Percentiles rank a stretch among this genome's conserved stretches.
phyloP scores from a whole-genome alignment of 2,888 invertebrate species.

The Pegoplata infirma region DNA sequence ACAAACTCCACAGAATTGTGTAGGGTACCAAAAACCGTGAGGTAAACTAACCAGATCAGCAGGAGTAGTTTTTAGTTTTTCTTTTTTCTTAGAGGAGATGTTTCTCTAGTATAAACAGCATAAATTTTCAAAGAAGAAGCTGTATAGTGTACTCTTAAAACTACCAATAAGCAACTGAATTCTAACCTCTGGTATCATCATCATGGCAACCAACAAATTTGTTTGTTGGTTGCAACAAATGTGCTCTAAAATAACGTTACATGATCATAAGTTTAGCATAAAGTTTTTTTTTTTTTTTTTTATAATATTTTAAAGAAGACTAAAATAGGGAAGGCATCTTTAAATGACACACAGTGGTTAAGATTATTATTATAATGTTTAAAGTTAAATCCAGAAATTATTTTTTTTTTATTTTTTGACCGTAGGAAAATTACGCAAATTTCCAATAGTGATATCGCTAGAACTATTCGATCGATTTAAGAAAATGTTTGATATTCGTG shows the following conservation, averaged over 20 bases:
- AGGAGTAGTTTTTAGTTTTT: conserved; percentile 32
- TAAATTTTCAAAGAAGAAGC: conserved; percentile 43
- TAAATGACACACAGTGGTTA: conserved; percentile 22
- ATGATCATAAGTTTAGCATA: conserved; percentile 52
- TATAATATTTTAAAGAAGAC: not conserved
- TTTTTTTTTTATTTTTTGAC: too few species aligned
- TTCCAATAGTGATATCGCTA: too few species aligned
- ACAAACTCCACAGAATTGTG: too few species aligned
- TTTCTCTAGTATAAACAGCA: not conserved
- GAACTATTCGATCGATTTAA: too few species aligned
- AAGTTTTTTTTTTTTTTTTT: too few species aligned
- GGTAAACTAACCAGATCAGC: conserved; percentile 53
- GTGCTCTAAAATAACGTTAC: conserved; percentile 55
- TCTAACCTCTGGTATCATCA: conserved; percentile 53
- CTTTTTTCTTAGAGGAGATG: not conserved
- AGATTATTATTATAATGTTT: too few species aligned
- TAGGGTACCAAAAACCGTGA: conserved; percentile 41
- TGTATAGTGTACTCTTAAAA: conserved; percentile 1
- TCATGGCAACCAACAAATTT: conserved; percentile 52
- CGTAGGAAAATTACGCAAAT: too few species aligned
- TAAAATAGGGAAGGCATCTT: not conserved
- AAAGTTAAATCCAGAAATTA: too few species aligned
- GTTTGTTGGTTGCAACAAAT: conserved; percentile 37
- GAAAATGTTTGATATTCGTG: too few species aligned
- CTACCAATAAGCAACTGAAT: conserved; percentile 52